Conservation (phyloP, 92 coral and sea anemone species). For the Palythoa grandis region DNA sequence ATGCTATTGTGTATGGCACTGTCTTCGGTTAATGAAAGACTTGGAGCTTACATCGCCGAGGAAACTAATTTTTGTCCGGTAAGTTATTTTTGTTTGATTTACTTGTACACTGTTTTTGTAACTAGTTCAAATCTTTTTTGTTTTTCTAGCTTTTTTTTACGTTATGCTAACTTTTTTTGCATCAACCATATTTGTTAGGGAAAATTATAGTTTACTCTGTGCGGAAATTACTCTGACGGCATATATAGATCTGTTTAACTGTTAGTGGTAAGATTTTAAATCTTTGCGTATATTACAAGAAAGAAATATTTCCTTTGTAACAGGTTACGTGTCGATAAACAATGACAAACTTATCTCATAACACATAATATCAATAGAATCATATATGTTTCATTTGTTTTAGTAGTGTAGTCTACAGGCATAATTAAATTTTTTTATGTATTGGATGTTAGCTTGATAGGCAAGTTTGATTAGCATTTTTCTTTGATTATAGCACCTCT, state of each 20-base stretch:
- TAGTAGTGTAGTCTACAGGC: background rate
- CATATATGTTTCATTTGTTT: background rate
- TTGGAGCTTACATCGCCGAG: conserved; percentile 89
- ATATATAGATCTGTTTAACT: too few relatives aligned
- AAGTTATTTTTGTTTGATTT: conserved; percentile 45
- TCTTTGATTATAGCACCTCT: background rate
- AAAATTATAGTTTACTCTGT: too few relatives aligned
- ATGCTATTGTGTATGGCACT: conserved; percentile 93
- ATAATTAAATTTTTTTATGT: background rate
- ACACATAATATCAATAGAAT: too few relatives aligned
- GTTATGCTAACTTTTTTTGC: background rate
- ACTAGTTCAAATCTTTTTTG: background rate
- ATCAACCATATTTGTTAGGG: background rate
- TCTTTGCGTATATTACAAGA: too few relatives aligned
- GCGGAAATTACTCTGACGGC: too few relatives aligned
- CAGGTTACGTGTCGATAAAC: too few relatives aligned
- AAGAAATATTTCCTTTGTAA: too few relatives aligned
- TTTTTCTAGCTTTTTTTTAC: background rate
- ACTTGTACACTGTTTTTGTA: background rate
- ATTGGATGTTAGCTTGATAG: background rate
- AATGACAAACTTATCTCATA: too few relatives aligned
- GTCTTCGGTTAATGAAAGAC: conserved; percentile 85
- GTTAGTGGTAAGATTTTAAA: too few relatives aligned
- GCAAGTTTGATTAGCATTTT: too few relatives aligned
- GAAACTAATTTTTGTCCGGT: conserved; percentile 98